Evolutionary conservation across 2,888 invertebrate species (phyloP).

Genomic region (Gasteruption jaculator): DNA sequence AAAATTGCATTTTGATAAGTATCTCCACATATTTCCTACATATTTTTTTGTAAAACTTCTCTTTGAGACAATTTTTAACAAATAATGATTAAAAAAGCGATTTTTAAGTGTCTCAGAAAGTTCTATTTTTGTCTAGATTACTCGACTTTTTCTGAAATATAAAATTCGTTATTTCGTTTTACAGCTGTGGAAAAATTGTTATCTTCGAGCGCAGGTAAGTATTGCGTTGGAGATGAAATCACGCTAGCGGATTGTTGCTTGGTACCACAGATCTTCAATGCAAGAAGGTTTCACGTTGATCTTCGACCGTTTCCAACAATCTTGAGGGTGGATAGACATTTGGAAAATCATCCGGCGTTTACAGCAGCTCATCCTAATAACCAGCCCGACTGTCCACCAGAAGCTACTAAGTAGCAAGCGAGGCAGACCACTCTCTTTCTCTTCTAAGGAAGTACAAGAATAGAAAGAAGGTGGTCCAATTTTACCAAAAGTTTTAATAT

Average conservation of each 20-base stretch:
- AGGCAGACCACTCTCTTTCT: slow-evolving; percentile 51
- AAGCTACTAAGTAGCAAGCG: slow-evolving; percentile 69
- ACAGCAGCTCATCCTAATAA: slow-evolving; percentile 84
- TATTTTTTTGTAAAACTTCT: not conserved
- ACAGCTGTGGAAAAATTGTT: slow-evolving; percentile 83
- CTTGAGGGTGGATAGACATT: slow-evolving; percentile 76
- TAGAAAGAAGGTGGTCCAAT: slow-evolving; percentile 35
- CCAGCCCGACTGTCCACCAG: slow-evolving; percentile 94
- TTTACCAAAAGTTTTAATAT: slow-evolving; percentile 25
- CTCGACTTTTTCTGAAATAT: slow-evolving; percentile 1
- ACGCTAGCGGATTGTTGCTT: slow-evolving; percentile 93
- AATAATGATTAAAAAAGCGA: not conserved
- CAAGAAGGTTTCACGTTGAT: slow-evolving; percentile 92
- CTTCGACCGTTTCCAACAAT: slow-evolving; percentile 86
- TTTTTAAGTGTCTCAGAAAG: no score
- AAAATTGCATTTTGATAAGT: no score
- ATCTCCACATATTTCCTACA: not conserved
- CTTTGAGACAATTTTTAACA: not conserved
- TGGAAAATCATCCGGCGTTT: slow-evolving; percentile 87
- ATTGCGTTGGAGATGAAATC: slow-evolving; percentile 89
- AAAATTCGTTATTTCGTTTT: slow-evolving; percentile 22
- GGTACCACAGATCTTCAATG: slow-evolving; percentile 94
- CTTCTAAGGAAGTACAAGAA: slow-evolving; percentile 39
- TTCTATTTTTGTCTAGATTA: slow-evolving; percentile 4
- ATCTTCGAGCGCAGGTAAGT: slow-evolving; percentile 80